phyloP scores from a whole-genome alignment of 1,140 invertebrate species.

The Tetramorium parvispinum region DNA sequence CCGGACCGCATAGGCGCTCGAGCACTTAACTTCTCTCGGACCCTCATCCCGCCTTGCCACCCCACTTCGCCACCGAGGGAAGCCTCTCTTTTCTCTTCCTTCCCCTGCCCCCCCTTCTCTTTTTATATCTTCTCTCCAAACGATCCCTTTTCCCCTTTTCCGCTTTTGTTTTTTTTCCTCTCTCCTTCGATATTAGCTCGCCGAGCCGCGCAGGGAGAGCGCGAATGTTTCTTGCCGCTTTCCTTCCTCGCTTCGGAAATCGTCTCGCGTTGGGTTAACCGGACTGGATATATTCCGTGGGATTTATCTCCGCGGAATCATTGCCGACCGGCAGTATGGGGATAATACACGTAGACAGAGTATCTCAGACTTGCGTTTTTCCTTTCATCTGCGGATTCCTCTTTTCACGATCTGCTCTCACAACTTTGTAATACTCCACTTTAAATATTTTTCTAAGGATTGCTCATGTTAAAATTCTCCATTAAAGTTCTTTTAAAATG shows the following conservation, averaged over 20 bases:
- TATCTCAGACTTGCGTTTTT: conserved; percentile 22
- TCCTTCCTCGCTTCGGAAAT: conserved; percentile 33
- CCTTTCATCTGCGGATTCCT: conserved; percentile 14
- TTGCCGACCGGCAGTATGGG: conserved; percentile 28
- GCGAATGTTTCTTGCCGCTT: conserved; percentile 40
- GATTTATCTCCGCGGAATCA: conserved; percentile 53
- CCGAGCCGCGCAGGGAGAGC: neutral
- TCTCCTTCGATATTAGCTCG: conserved; percentile 5
- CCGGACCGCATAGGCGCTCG: conserved; percentile 77
- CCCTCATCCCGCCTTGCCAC: neutral
- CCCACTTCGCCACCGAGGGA: neutral
- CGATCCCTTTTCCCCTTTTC: conserved; percentile 28
- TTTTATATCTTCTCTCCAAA: conserved; percentile 52
- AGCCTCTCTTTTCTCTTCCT: conserved; percentile 17
- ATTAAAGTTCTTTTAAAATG: conserved; percentile 19
- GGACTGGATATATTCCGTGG: conserved; percentile 44
- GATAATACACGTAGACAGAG: conserved; percentile 16
- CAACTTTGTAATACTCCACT: conserved; percentile 12
- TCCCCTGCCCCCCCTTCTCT: neutral
- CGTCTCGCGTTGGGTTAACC: conserved; percentile 46
- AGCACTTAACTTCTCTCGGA: conserved; percentile 76
- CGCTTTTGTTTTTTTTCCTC: conserved; percentile 1
- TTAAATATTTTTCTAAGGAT: conserved; percentile 36
- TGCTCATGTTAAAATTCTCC: conserved; percentile 16
- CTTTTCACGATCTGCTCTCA: neutral